Base-by-base conservation (phyloP, 2,797 vertebrate genomes). In the Coilia nasus region DNA sequence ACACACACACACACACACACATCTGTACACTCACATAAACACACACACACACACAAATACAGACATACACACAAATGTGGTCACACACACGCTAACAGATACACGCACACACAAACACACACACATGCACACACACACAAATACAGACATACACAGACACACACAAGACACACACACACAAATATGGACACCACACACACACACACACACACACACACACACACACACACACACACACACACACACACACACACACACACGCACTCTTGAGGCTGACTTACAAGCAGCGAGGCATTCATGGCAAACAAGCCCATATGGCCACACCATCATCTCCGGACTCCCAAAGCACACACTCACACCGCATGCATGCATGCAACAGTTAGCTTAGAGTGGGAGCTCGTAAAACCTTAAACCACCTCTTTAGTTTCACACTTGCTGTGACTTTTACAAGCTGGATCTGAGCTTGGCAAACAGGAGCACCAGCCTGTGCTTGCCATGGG, bases 331-430 rank as follows among this genome's bases (percentile, higher is more conserved):
- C 82, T 31, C 67, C 31, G 5, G 28, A 0, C 67, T 75, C 67
- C 14, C 17, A 28, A 23, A 19, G 11, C 41, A 54, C 41, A 81
- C 81, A 47, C 41, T 28, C 62, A 23, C 83, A 60, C 59, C 85
- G 81, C 59, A 75, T 75, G 67, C 67, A 67, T 67, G 64, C 64
- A 75, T 75, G 67, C 67, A 75, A 75, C 67, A 75, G 67, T 75
- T 75, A 75, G 78, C 75, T 82, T 57, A 86, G 82, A 25, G 57
- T 56, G 60, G 57, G 89, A 89, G 86, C 92, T 93, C 88, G 81
- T 95, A 95, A 96, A 96, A 92, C 84, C 92, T 92, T 88, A 91
- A 90, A 91, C 90, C 83, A 87, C 91, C 92, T 90, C 93, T 94
- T 95, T 93, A 89, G 92, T 94, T 94, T 93, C 92, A 93, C 90